Evolutionary conservation across 2,113 vertebrate species (phyloP).

Genomic region (Mola mola): DNA sequence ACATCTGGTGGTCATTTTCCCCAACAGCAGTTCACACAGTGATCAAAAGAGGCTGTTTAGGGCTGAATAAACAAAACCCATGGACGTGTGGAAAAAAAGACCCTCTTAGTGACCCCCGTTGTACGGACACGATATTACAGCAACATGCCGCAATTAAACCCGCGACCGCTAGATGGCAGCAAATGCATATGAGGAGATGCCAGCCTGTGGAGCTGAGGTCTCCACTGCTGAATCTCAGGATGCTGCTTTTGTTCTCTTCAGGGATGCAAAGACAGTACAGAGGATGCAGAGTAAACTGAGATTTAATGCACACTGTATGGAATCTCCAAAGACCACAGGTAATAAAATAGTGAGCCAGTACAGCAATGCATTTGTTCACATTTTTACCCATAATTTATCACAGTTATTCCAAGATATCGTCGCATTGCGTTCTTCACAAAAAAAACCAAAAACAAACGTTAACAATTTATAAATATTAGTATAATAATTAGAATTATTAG

Average conservation of each 20-base stretch:
- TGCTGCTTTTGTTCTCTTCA: conserved; percentile 25
- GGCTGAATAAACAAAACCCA: conserved; percentile 11
- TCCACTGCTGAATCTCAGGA: background rate
- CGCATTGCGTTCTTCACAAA: too few species aligned
- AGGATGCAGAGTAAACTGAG: conserved; percentile 33
- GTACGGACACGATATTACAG: conserved; percentile 32
- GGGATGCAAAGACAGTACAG: conserved; percentile 27
- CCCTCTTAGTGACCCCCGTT: conserved; percentile 51
- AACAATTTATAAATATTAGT: too few species aligned
- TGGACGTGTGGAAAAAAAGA: conserved; percentile 13
- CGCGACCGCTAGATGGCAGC: conserved; percentile 63
- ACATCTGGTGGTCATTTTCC: conserved; percentile 54
- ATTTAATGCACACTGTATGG: conserved; percentile 35
- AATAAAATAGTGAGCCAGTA: too few species aligned
- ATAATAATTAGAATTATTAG: too few species aligned
- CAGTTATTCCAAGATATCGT: too few species aligned
- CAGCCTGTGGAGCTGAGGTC: background rate
- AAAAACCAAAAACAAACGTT: too few species aligned
- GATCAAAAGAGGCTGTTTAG: conserved; percentile 15
- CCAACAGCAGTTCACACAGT: conserved; percentile 25
- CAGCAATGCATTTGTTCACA: too few species aligned
- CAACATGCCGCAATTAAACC: accelerated
- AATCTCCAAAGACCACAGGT: too few species aligned
- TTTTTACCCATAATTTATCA: too few species aligned
- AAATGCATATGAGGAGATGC: conserved; percentile 27